These are phyloP conservation scores for Odontomachus brunneus DNA, from an alignment of 1,140 invertebrate species.

Conservation along the genomic window DNA sequence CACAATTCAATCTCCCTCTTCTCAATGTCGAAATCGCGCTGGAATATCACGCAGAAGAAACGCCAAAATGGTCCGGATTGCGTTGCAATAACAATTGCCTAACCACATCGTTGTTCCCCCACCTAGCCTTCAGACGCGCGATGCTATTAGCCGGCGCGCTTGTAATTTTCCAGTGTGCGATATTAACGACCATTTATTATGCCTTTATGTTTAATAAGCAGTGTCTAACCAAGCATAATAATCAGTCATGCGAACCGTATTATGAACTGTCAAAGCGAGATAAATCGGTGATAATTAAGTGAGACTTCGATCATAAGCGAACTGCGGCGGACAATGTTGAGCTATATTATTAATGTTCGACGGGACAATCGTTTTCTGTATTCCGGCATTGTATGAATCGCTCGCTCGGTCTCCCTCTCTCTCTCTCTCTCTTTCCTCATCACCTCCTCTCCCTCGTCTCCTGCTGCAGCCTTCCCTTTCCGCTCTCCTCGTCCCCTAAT, in stretches of 20 bases:
- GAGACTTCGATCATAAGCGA: slow-evolving; percentile 37
- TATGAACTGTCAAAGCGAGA: slow-evolving; percentile 55
- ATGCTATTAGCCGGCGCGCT: not conserved
- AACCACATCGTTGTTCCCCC: no score
- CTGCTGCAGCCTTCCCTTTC: not conserved
- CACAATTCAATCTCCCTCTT: no score
- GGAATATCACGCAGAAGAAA: no score
- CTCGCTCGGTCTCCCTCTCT: no score
- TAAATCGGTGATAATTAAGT: slow-evolving; percentile 60
- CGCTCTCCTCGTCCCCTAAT: slow-evolving; percentile 49
- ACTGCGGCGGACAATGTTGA: slow-evolving; percentile 37
- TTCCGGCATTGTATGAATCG: slow-evolving; percentile 15
- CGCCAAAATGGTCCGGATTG: no score
- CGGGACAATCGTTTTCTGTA: slow-evolving; percentile 55
- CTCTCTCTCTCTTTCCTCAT: not conserved
- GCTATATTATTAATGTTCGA: slow-evolving; percentile 55
- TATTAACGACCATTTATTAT: slow-evolving; percentile 24
- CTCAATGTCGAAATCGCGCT: no score
- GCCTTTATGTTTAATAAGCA: slow-evolving; percentile 10
- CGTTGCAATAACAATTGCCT: no score
- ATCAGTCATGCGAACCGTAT: slow-evolving; percentile 39
- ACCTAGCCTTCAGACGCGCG: no score
- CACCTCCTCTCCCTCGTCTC: no score
- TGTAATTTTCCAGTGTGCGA: not conserved
- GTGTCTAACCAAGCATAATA: slow-evolving; percentile 45